Base-by-base conservation (phyloP, 2,797 vertebrate genomes). In the Numenius phaeopus region DNA sequence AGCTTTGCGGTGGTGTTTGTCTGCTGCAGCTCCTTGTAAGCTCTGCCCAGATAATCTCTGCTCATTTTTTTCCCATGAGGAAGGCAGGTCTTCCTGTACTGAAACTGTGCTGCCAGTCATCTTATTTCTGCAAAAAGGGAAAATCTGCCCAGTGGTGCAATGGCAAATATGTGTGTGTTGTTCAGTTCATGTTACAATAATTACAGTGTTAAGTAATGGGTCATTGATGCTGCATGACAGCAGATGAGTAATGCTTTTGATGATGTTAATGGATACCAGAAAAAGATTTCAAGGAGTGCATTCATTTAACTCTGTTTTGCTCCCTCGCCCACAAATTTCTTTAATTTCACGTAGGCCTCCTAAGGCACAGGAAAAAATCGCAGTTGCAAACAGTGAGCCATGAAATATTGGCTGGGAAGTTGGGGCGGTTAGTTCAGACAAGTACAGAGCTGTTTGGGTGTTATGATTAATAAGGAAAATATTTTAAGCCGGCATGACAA, bases 391-490 rank as follows among this genome's bases (percentile, higher is more conserved):
- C 18, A 49, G 27, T 57, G n/a, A 91, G 44, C 34, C 22, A 27
- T 86, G 61, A 93, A 90, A 88, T 86, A 83, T 32, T 79, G 65
- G 3, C 66, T 69, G 49, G 46, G 34, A 94, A 89, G 44, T 46
- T 61, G 29, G 9, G 16, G 16, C 21, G n/a, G 58, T 72, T 91
- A 77, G 42, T 90, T 89, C 61, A 84, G 54, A 62, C 40, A 89
- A 72, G 76, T 11, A 76, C 17, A 79, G 93, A 83, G 32, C 26
- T 78, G n/a, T 85, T 95, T 93, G 46, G 23, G 46, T 71, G 67
- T 90, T 96, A 95, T 76, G 70, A 90, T 78, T 97, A 90, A 84
- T 65, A 96, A 69, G 58, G 73, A 90, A 96, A 93, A 75, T 96
- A 89, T 69, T 87, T 87, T 79, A 89, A 96, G 23, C 29, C 8